Base-by-base conservation (phyloP, 1,140 invertebrate species). In the Stratiolaelaps scimitus region DNA sequence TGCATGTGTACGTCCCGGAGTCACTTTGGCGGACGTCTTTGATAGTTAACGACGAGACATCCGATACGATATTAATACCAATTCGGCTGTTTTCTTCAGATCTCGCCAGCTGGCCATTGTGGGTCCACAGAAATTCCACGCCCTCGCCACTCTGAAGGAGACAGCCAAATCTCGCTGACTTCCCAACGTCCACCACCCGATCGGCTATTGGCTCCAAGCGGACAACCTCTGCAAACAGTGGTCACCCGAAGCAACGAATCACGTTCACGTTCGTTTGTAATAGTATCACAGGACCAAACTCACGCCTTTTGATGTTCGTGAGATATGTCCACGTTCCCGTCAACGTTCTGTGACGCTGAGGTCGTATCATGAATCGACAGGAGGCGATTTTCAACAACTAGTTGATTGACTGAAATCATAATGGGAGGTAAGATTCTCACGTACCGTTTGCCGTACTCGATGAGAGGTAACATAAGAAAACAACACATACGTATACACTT, bases 21-120 rank as follows among this genome's bases (percentile, higher is more conserved):
- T 48, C 47, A 4, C 19, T 23, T 28, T 48, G 47, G 19, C 19
- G 28, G 4, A 28, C 47, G 4, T 15, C 19, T 28, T 48, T 15
- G 47, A 48, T 48, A 28, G 20, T 48, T 28, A 48, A 15, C 15
- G 47, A 48, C 47, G 47, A 48, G 19, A 48, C 28, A 23, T 48
- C 47, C 47, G 47, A 19, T 7, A 23, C 20, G 28, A 19, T 48
- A 28, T 48, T 48, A 4, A 48, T 7, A 4, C 19, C 47, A 4
- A 48, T 48, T n/a, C n/a, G n/a, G n/a, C n/a, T n/a, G 4, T 15
- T 19, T 7, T 4, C 4, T 19, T 48, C 47, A 23, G 47, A 48
- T 15, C 47, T 48, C 47, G 28, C 7, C 20, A 48, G 19, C 4
- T 48, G 47, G 7, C 47, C 47, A 15, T 48, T 48, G 7, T 48